Evolutionary conservation across 2,888 invertebrate genomes (phyloP).

Genomic region (Drosophila acutilabella): DNA sequence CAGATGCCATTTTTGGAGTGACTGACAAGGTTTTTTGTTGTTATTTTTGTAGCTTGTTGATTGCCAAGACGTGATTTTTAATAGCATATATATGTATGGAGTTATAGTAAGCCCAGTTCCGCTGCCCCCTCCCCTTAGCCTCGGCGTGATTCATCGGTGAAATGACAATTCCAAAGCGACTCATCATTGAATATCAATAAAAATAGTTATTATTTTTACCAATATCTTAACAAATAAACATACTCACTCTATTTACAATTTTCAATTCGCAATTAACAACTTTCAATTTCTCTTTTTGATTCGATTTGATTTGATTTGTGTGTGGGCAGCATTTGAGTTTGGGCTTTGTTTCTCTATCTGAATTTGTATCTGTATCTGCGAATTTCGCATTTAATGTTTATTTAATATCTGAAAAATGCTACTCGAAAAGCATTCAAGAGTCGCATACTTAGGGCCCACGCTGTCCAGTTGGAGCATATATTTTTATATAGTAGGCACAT

Average conservation of each 20-base stretch:
- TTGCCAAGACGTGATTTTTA: conserved; percentile 73
- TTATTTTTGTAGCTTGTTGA: conserved; percentile 39
- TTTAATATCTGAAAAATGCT: conserved; percentile 53
- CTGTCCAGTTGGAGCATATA: conserved; percentile 36
- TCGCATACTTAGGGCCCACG: conserved; percentile 76
- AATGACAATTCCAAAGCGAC: conserved; percentile 6
- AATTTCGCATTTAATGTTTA: conserved; percentile 65
- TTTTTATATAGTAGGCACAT: conserved; percentile 13
- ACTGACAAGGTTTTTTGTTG: conserved; percentile 41
- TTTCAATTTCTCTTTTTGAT: conserved; percentile 61
- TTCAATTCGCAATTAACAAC: conserved; percentile 28
- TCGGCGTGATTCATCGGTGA: conserved; percentile 38
- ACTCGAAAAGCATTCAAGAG: conserved; percentile 49
- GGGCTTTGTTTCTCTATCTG: no score
- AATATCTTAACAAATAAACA: background rate
- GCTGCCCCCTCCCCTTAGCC: no score
- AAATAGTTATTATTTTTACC: conserved; percentile 17
- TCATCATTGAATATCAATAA: conserved; percentile 13
- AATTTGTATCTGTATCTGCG: conserved; percentile 18
- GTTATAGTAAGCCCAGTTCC: conserved; percentile 11
- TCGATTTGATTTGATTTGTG: conserved; percentile 16
- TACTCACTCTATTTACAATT: conserved; percentile 10
- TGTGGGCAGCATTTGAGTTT: conserved; percentile 49
- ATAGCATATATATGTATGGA: conserved; percentile 36
- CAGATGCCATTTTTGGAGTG: conserved; percentile 68